A percentile compares a stretch with the other conserved stretches of the same genome.
These are phyloP conservation scores for Mobula birostris DNA, from an alignment of 2,113 vertebrate species.

Conservation along the genomic window DNA sequence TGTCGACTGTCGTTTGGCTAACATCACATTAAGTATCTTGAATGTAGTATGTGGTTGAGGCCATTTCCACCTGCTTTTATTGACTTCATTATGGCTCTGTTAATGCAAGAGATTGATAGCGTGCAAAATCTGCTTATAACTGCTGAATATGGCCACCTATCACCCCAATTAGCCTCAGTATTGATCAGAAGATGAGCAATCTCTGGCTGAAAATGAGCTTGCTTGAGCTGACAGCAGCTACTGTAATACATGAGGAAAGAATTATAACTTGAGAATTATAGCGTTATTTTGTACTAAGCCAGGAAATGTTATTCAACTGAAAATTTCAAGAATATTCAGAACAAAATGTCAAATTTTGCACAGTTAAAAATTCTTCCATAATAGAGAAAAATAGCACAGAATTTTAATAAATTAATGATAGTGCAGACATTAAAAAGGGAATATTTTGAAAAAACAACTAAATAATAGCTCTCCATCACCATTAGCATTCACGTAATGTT, in stretches of 20 bases:
- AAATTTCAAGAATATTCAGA: not conserved
- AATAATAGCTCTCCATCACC: not conserved
- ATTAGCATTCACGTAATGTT: not conserved
- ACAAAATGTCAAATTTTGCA: constrained; percentile 15
- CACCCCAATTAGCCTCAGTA: constrained; percentile 36
- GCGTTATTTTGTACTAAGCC: not conserved
- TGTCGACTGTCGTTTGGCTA: not conserved
- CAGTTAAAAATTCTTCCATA: not conserved
- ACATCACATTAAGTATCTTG: not conserved
- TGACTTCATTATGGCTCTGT: constrained; percentile 23
- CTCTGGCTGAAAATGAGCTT: constrained; percentile 7
- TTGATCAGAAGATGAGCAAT: constrained; percentile 34
- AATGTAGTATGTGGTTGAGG: not conserved
- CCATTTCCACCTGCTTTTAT: not conserved
- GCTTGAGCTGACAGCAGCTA: not conserved
- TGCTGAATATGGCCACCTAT: constrained; percentile 37
- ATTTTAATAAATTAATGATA: not conserved
- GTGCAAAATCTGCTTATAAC: constrained; percentile 34
- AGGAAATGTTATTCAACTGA: not conserved
- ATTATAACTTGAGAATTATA: not conserved
- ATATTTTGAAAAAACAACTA: not conserved
- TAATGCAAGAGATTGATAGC: constrained; percentile 34
- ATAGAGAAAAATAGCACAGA: not conserved
- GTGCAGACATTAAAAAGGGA: not conserved
- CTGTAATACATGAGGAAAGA: not conserved